Percentiles rank a stretch among this genome's conserved stretches.
Conservation (phyloP, 2,797 vertebrate species). For the Eremophila alpestris region DNA sequence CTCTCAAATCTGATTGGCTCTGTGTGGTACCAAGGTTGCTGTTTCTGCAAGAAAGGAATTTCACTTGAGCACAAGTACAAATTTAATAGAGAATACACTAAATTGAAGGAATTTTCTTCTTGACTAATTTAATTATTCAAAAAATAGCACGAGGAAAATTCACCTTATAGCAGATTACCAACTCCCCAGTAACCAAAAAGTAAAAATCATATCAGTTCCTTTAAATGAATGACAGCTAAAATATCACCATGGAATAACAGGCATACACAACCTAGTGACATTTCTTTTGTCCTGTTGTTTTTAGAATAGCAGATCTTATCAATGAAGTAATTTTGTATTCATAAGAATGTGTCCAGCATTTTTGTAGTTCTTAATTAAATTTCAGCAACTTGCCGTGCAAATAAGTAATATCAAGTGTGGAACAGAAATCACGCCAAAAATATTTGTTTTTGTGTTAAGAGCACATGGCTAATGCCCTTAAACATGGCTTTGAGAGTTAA, state of each 20-base stretch:
- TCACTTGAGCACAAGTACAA: neutral
- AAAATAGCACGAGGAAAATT: neutral
- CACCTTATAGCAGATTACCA: neutral
- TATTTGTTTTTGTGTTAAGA: neutral
- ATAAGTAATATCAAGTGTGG: neutral
- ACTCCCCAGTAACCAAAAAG: neutral
- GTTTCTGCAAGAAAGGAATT: neutral
- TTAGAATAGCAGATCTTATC: neutral
- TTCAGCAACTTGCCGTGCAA: neutral
- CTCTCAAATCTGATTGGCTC: neutral
- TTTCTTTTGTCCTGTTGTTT: neutral
- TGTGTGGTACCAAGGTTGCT: neutral
- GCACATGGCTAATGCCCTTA: neutral
- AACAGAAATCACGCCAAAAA: neutral
- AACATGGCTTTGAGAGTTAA: neutral
- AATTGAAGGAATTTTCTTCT: neutral
- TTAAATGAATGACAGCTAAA: neutral
- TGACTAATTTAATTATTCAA: neutral
- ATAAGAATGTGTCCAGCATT: neutral
- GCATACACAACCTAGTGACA: neutral
- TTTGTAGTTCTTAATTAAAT: neutral
- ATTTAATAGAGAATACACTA: neutral
- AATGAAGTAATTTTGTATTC: neutral
- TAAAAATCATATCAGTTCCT: neutral
- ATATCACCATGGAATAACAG: neutral